phyloP scores from a whole-genome alignment of 2,113 vertebrate species.

The Stegostoma tigrinum region DNA sequence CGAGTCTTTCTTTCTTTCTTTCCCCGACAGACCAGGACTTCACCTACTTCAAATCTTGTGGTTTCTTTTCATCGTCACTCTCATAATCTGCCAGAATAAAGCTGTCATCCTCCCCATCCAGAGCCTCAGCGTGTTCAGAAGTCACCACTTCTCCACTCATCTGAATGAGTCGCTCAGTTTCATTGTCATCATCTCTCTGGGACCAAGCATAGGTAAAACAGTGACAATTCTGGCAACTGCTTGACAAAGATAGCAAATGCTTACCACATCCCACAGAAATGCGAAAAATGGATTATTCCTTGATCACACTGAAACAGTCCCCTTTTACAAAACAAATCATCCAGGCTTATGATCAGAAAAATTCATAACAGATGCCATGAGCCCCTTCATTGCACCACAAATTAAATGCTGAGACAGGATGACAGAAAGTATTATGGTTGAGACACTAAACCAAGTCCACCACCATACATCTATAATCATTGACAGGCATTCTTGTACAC shows the following conservation, averaged over 20 bases:
- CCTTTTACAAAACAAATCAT: too few species aligned
- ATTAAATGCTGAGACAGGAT: too few species aligned
- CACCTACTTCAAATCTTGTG: constrained; percentile 47
- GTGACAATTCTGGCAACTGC: background rate
- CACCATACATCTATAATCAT: too few species aligned
- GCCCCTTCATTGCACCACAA: too few species aligned
- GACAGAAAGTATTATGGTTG: too few species aligned
- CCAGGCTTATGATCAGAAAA: too few species aligned
- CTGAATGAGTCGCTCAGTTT: constrained; percentile 66
- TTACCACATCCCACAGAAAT: background rate
- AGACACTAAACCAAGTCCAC: too few species aligned
- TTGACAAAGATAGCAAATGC: background rate
- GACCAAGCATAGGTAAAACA: constrained; percentile 6
- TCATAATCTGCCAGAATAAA: constrained; percentile 82
- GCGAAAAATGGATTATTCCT: too few species aligned
- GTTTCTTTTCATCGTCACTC: constrained; percentile 78
- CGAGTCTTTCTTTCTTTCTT: background rate
- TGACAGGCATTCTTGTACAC: too few species aligned
- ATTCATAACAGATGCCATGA: too few species aligned
- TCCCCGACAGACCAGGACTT: background rate
- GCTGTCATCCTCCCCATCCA: constrained; percentile 69
- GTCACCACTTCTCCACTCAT: constrained; percentile 65
- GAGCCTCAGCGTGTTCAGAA: constrained; percentile 42
- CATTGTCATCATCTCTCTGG: constrained; percentile 65
- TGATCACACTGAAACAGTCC: too few species aligned